phyloP scores from a whole-genome alignment of 2,113 vertebrate species.

The rabbit (Oryctolagus cuniculus) region DNA sequence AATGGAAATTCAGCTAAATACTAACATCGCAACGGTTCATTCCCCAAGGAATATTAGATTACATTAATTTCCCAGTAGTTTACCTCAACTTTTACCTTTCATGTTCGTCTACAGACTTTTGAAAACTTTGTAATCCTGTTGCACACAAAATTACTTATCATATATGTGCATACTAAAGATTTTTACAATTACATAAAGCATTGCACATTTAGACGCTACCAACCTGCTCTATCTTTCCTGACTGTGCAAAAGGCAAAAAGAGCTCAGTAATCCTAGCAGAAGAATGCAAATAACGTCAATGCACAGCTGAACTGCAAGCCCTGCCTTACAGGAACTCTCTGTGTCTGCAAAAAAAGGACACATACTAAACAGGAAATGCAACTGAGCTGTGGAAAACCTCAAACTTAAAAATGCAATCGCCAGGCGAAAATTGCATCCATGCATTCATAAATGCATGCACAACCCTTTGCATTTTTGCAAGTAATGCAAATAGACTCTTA shows the following conservation, averaged over 20 bases:
- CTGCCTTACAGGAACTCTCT: constrained; percentile 94
- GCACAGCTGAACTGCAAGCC: constrained; percentile 89
- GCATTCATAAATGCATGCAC: constrained; percentile 90
- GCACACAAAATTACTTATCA: constrained; percentile 71
- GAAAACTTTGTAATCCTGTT: constrained; percentile 83
- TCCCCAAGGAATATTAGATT: constrained; percentile 86
- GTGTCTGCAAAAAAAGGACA: constrained; percentile 89
- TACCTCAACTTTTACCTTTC: constrained; percentile 87
- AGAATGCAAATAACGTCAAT: constrained; percentile 90
- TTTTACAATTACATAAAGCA: constrained; percentile 71
- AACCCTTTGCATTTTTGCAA: constrained; percentile 91
- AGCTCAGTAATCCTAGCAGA: constrained; percentile 87
- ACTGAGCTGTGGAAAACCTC: constrained; percentile 91
- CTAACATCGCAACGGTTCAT: constrained; percentile 84
- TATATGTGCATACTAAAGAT: constrained; percentile 72
- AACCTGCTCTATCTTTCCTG: constrained; percentile 84
- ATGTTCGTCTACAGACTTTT: constrained; percentile 80
- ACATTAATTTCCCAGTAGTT: constrained; percentile 87
- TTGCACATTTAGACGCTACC: constrained; percentile 83
- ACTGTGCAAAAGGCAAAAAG: constrained; percentile 87
- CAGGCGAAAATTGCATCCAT: constrained; percentile 88
- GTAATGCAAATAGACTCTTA: constrained; percentile 90
- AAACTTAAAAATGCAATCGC: constrained; percentile 93
- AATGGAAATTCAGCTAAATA: constrained; percentile 87
- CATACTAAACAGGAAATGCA: constrained; percentile 96